Base-by-base conservation (phyloP, 2,888 invertebrate species). In the Patella pellucida region DNA sequence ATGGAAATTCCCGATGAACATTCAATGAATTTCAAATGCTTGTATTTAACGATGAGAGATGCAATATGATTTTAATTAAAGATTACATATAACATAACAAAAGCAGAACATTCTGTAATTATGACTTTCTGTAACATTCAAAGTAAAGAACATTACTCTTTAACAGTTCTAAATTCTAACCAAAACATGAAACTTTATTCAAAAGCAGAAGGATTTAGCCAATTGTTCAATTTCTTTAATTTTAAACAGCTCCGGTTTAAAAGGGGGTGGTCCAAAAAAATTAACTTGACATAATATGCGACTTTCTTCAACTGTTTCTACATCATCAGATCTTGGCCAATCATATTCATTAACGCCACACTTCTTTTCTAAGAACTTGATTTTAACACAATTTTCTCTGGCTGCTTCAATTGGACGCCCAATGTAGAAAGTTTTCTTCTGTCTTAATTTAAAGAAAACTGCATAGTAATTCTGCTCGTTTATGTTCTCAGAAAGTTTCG, bases 401-500 rank as follows among this genome's bases (percentile, higher is more conserved):
- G 69, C 50, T 31, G 69, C 16, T 7, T 50, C 69, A 16, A 50
- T 69, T 69, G 31, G 69, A 23, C 69, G 50, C 16, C 69, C 69
- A 69, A 23, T 69, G 69, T 69, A 69, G n/a, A 69, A 68, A n/a
- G 31, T 69, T 31, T 69, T 69, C 27, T 50, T 69, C 11, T 69
- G 0, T n/a, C n/a, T n/a, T n/a, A 2, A 16, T 3, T n/a, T 7
- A 23, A 23, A 69, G n/a, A 69, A 31, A 23, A 69, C 50, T 69
- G 69, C 69, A n/a, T 23, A 69, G 4, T 69, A 69, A 9, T 50
- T n/a, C 11, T 69, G 62, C n/a, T 62, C 62, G 14, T n/a, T 62
- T 12, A 62, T 62, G 19, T 62, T 62, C 11, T 62, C 62, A 62
- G 62, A 7, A 27, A 27, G 16, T 12, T 56, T 23, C 9, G 62